Base-by-base conservation (phyloP, 2,888 invertebrate species). In the Tinea semifulvella region DNA sequence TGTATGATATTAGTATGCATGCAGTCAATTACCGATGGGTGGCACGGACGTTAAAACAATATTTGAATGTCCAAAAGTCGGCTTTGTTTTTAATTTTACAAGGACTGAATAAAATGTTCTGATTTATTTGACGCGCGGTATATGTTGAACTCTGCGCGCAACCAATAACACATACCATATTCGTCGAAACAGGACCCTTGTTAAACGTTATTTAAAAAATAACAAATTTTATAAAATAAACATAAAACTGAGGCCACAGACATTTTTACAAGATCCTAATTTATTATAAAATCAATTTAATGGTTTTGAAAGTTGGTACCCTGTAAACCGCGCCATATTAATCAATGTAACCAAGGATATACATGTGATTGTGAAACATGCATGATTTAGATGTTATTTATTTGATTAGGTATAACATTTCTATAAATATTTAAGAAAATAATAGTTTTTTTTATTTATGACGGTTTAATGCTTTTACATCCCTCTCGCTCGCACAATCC, bases 41-140 rank as follows among this genome's bases (percentile, higher is more conserved):
- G 36, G 36, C 10, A 14, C 18, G 7, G 17, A 18, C 36, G 16
- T 36, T 36, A 18, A 36, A 36, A 36, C 11, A 36, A 36, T 40
- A 40, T 40, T 40, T 20, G 13, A 40, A 40, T 2, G 40, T 22
- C 8, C 3, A 22, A 40, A 10, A 20, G 7, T 17, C 14, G 14
- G 22, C 40, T 40, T 40, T 13, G 40, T 14, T 40, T 40, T 40
- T 40, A 40, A 40, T 40, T 40, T 40, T 11, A 2, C 22, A 13
- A 13, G 40, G 14, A 40, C 22, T 22, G 40, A 40, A 40, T 40
- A 40, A 40, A 40, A 40, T 22, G 40, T 22, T 13, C 63, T 74
- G 75, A 76, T 79, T 79, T 79, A 77, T 77, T 58, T 63, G 68
- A 69, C 69, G 64, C 60, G 14, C 5, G 40, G 22, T 19, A 40